A percentile compares a stretch with the other conserved stretches of the same genome.
Conservation (phyloP, 2,888 invertebrate genomes). For the Coenonympha glycerion region DNA sequence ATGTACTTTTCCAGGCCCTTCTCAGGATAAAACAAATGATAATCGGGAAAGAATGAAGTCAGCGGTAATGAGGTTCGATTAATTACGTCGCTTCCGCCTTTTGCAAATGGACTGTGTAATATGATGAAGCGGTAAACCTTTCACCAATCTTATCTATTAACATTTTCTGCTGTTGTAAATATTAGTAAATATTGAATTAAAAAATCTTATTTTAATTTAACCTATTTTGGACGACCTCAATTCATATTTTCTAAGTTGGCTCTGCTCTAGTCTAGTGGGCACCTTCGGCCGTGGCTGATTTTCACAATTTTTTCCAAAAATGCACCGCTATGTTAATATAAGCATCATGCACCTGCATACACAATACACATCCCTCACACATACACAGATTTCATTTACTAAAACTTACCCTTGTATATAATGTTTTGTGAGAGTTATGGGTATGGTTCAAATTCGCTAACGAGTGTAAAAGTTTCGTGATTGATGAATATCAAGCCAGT, state of each 20-base stretch:
- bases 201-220: too few relatives aligned
- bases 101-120: slow-evolving; percentile 33
- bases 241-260: too few relatives aligned
- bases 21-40: slow-evolving; percentile 70
- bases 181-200: too few relatives aligned
- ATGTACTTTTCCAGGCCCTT: slow-evolving; percentile 70
- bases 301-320: too few relatives aligned
- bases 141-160: not conserved
- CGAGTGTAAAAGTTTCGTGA: slow-evolving; percentile 65
- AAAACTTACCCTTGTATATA: too few relatives aligned
- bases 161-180: not conserved
- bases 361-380: too few relatives aligned
- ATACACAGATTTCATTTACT: too few relatives aligned
- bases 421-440: slow-evolving; percentile 32
- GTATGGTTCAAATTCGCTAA: slow-evolving; percentile 61
- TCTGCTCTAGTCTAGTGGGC: too few relatives aligned
- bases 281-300: too few relatives aligned
- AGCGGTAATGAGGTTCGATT: slow-evolving; percentile 65
- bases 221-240: too few relatives aligned
- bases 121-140: slow-evolving; percentile 18
- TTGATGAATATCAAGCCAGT: slow-evolving; percentile 53
- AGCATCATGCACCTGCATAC: too few relatives aligned
- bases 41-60: slow-evolving; percentile 75
- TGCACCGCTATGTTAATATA: too few relatives aligned
- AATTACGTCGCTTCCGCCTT: slow-evolving; percentile 50